Percentiles rank a stretch among this genome's conserved stretches.
phyloP scores from a whole-genome alignment of 1,140 invertebrate genomes.

The Eurosta solidaginis region DNA sequence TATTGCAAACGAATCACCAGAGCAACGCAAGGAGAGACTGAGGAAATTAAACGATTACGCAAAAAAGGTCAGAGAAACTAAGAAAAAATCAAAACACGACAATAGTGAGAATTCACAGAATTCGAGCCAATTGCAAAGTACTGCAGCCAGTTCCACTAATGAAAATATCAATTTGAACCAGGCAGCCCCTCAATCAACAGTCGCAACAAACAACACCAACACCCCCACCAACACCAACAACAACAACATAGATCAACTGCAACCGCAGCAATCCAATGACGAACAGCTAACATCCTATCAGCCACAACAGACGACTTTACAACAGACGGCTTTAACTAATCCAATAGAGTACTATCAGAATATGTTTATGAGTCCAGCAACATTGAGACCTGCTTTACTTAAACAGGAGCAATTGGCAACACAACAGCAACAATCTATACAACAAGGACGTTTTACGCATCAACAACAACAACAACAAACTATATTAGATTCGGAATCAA shows the following conservation, averaged over 20 bases:
- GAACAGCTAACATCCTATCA: slow-evolving; percentile 41
- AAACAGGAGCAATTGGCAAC: slow-evolving; percentile 51
- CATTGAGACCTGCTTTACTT: slow-evolving; percentile 44
- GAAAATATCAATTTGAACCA: slow-evolving; percentile 58
- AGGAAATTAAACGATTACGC: slow-evolving; percentile 59
- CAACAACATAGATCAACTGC: slow-evolving; percentile 27
- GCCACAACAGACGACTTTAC: slow-evolving; percentile 37
- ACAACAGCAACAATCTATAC: slow-evolving; percentile 41
- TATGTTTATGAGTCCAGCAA: slow-evolving; percentile 52
- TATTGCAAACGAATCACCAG: slow-evolving; percentile 63
- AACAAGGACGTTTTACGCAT: slow-evolving; percentile 33
- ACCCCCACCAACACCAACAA: no score
- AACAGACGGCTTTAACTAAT: slow-evolving; percentile 37
- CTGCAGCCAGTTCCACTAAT: slow-evolving; percentile 48
- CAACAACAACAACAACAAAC: slow-evolving; percentile 42
- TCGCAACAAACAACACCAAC: slow-evolving; percentile 23
- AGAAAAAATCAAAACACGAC: slow-evolving; percentile 51
- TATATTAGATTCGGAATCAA: slow-evolving; percentile 42
- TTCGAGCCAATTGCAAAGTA: slow-evolving; percentile 43
- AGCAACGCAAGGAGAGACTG: slow-evolving; percentile 61
- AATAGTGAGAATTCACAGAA: slow-evolving; percentile 39
- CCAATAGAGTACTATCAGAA: slow-evolving; percentile 55
- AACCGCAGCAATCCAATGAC: slow-evolving; percentile 34
- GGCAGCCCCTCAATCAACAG: slow-evolving; percentile 39
- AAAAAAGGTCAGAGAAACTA: slow-evolving; percentile 59